Evolutionary conservation across 2,888 invertebrate species (phyloP), one percentile per base, ranked within the genome.

Genomic region (Heliconius ethilla): DNA sequence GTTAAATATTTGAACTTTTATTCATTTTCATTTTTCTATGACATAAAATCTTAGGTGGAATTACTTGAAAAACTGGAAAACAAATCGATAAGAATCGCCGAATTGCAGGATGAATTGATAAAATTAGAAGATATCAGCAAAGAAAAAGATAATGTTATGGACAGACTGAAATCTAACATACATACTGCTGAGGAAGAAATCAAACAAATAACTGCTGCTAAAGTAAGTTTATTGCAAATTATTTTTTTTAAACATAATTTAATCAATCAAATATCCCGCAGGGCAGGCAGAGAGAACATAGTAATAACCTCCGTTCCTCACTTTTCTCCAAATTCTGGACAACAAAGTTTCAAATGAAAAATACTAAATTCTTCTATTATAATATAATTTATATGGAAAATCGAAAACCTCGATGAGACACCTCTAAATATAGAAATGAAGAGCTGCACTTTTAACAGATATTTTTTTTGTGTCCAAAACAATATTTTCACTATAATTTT

Each of bases 21-120:
- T 29, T 66, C 3, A 33, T 33, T 6, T 5, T n/a, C 0, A 37
- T 67, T 33, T 33, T 27, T 33, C 22, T 29, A 22, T 67, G 10
- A 33, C n/a, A n/a, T 3, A 15, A 40, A 6, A 70, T 22, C 29
- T 80, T 81, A 94, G 90, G 86, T 90, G 25, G 95, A 94, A 86
- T 87, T 95, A 55, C 87, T 91, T 82, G 88, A 93, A 78, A 94
- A 94, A 86, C 85, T 95, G 83, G 90, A 93, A 82, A 82, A 91
- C 79, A 90, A 89, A 69, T 82, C 87, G 13, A 70, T 82, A 73
- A 82, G 84, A 73, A 89, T 91, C 83, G 78, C 84, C 2, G 85
- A 86, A 63, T 82, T 94, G 62, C 87, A 91, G 83, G 92, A 93
- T 27, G 85, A 91, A 82, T 84, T 93, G 15, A 86, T 84, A 33